Conservation (phyloP, 1,140 invertebrate species). For the Hylyphantes graminicola region DNA sequence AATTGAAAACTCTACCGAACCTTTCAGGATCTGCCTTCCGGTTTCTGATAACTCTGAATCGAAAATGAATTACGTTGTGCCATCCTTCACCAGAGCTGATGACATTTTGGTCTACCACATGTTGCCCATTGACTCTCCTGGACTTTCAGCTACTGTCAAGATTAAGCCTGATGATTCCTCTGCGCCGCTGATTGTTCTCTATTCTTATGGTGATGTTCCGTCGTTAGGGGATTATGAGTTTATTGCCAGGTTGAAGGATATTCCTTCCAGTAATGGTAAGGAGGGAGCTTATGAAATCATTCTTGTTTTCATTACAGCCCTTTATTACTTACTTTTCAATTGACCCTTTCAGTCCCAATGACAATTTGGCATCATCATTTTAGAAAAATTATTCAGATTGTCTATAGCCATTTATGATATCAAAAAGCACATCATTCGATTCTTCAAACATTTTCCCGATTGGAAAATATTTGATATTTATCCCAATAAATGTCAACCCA, state of each 20-base stretch:
- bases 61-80: slow-evolving; percentile 25
- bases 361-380: too few relatives aligned
- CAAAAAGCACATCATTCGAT: too few relatives aligned
- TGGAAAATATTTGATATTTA: too few relatives aligned
- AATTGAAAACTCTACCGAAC: slow-evolving; percentile 28
- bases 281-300: too few relatives aligned
- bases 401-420: too few relatives aligned
- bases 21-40: slow-evolving; percentile 51
- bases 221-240: slow-evolving; percentile 41
- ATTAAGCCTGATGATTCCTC: slow-evolving; percentile 13
- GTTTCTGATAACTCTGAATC: background rate
- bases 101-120: slow-evolving; percentile 56
- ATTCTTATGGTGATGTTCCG: slow-evolving; percentile 36
- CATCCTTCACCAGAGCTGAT: slow-evolving; percentile 22
- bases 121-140: slow-evolving; percentile 25
- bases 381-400: too few relatives aligned
- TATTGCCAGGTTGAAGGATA: slow-evolving; percentile 18
- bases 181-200: slow-evolving; percentile 33
- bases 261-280: slow-evolving; percentile 26
- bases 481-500: too few relatives aligned
- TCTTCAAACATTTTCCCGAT: too few relatives aligned
- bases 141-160: slow-evolving; percentile 21
- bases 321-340: too few relatives aligned
- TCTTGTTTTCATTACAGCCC: too few relatives aligned
- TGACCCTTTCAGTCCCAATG: too few relatives aligned